Base-by-base conservation (phyloP, 2,113 vertebrate genomes). In the Turnix velox region DNA sequence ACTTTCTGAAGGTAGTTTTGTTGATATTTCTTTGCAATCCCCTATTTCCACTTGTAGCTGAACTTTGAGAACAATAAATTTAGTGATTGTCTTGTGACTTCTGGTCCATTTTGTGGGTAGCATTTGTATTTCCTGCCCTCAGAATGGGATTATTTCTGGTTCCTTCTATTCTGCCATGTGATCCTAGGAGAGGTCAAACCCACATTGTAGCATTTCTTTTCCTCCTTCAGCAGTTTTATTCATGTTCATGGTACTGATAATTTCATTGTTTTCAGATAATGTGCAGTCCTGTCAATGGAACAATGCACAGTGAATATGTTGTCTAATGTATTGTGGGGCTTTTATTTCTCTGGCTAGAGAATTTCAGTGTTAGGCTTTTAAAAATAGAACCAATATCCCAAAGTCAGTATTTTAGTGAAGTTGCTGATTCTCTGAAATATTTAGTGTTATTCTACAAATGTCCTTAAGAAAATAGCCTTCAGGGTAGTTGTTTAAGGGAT, bases 241-340 rank as follows among this genome's bases (percentile, higher is more conserved):
- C 94, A 82, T 93, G n/a, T 88, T 95, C 93, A 83, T 91, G 51
- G 24, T 93, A 86, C 87, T 95, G 78, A 51, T 95, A 77, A 22
- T 71, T 73, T 91, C 86, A 92, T 96, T 96, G 93, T 96, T 91
- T 95, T 92, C 84, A 90, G 62, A 96, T 87, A 95, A 94, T 94
- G 84, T 87, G 40, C 63, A 71, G 67, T 94, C 85, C 90, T 93
- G 67, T 94, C 12, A 14, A 73, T 74, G 93, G 88, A 93, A 95
- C 94, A 96, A 96, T 95, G 86, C 80, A 96, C 95, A 96, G 92
- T 93, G 86, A 92, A 90, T 93, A 81, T 78, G 52, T 93, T 96
- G 90, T 94, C 57, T 81, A 63, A 63, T 68, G 57, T 58, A 49
- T 84, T 80, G 78, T 61, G 86, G 83, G 84, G 52, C 76, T 95